phyloP scores from a whole-genome alignment of 2,113 vertebrate species.

The Campylomormyrus numenius region DNA sequence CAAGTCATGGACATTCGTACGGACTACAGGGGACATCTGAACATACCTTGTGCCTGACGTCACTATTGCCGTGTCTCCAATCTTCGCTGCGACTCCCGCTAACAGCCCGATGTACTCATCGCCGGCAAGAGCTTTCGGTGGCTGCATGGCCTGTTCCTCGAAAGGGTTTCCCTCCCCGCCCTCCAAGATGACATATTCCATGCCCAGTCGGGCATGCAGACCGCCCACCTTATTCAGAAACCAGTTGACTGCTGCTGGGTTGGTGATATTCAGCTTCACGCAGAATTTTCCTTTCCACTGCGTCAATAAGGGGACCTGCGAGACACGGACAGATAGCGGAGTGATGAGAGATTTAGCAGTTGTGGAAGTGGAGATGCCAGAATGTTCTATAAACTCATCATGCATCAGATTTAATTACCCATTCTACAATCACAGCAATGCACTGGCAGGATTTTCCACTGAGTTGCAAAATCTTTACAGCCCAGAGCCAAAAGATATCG shows the following conservation, averaged over 20 bases:
- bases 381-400: not conserved
- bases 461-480: not conserved
- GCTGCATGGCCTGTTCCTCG: constrained; percentile 57
- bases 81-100: constrained; percentile 54
- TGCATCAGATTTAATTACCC: not conserved
- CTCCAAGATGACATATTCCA: constrained; percentile 66
- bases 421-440: not conserved
- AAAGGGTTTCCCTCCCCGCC: constrained; percentile 67
- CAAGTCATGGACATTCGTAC: not conserved
- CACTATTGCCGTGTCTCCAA: constrained; percentile 67
- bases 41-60: constrained; percentile 70
- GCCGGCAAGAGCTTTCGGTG: constrained; percentile 42
- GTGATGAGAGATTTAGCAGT: not conserved
- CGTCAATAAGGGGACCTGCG: constrained; percentile 69
- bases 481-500: not conserved
- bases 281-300: constrained; percentile 73
- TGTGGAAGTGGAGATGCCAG: not conserved
- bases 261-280: constrained; percentile 74
- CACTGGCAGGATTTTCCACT: not conserved
- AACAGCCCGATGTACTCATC: constrained; percentile 64
- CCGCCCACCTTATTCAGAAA: constrained; percentile 64
- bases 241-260: constrained; percentile 66
- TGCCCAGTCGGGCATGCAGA: constrained; percentile 61
- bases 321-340: not conserved
- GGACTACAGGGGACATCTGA: not conserved